Percentiles rank a stretch among this genome's conserved stretches.
These are phyloP conservation scores for Catharus fuscescens DNA, from an alignment of 2,113 vertebrate species.

Conservation along the genomic window DNA sequence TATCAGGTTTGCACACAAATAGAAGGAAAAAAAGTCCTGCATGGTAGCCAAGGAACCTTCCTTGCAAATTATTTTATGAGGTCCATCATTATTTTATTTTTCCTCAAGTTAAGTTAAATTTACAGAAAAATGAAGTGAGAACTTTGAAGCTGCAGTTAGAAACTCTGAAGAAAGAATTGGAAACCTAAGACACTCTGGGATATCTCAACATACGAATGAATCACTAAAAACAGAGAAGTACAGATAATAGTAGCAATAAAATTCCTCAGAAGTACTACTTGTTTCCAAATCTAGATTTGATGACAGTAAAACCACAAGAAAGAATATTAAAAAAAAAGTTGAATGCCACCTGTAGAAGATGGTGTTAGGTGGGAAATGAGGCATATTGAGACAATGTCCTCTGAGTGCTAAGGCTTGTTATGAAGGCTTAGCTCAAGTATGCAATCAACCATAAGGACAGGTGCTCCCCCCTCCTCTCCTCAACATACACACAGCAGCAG, in stretches of 20 bases:
- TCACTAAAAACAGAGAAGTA: background rate
- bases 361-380: background rate
- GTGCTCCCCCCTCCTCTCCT: background rate
- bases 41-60: background rate
- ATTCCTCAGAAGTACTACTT: background rate
- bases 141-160: background rate
- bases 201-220: background rate
- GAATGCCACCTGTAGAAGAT: background rate
- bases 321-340: background rate
- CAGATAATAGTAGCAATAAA: background rate
- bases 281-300: background rate
- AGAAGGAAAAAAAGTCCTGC: background rate
- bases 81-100: background rate
- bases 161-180: background rate
- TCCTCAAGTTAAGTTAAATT: background rate
- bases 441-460: background rate
- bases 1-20: background rate
- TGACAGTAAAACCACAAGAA: background rate
- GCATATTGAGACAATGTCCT: background rate
- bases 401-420: background rate
- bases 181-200: background rate
- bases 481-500: background rate
- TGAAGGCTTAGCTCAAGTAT: background rate
- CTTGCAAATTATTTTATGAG: background rate
- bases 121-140: background rate